phyloP scores from a whole-genome alignment of 2,888 invertebrate species.

The Dexiosoma caninum region DNA sequence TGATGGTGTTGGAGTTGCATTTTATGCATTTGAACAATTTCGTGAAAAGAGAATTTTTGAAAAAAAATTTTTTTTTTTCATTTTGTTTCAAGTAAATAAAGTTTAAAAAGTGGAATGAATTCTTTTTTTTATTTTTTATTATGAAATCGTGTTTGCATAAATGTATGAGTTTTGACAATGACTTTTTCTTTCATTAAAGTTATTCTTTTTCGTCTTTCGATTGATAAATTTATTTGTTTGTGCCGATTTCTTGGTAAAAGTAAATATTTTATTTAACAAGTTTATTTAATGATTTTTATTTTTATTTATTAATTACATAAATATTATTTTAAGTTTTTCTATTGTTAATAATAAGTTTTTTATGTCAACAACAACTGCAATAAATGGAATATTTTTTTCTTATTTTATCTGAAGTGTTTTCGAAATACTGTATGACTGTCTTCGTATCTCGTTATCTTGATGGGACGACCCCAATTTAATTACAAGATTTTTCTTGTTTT shows the following conservation, averaged over 20 bases:
- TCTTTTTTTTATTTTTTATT: neutral
- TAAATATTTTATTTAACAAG: neutral
- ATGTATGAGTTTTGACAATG: neutral
- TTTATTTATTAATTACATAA: conserved; percentile 9
- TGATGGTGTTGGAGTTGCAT: conserved; percentile 7
- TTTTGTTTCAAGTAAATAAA: conserved; percentile 17
- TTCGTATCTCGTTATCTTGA: too few species aligned
- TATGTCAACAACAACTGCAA: neutral
- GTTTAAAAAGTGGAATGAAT: too few species aligned
- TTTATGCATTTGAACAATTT: conserved; percentile 5
- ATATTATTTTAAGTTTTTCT: conserved; percentile 5
- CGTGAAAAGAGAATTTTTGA: neutral
- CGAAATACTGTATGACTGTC: too few species aligned
- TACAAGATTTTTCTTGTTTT: too few species aligned
- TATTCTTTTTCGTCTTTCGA: neutral
- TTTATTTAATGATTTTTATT: too few species aligned
- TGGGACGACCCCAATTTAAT: too few species aligned
- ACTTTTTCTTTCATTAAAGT: neutral
- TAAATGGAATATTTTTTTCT: too few species aligned
- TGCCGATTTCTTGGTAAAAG: neutral
- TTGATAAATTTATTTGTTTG: neutral
- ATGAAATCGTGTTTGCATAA: conserved; percentile 29
- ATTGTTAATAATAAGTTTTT: conserved; percentile 14
- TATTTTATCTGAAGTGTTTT: too few species aligned
- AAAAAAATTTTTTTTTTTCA: conserved; percentile 19